Base-by-base conservation (phyloP, 2,113 vertebrate species). In the Charadrius vociferus region DNA sequence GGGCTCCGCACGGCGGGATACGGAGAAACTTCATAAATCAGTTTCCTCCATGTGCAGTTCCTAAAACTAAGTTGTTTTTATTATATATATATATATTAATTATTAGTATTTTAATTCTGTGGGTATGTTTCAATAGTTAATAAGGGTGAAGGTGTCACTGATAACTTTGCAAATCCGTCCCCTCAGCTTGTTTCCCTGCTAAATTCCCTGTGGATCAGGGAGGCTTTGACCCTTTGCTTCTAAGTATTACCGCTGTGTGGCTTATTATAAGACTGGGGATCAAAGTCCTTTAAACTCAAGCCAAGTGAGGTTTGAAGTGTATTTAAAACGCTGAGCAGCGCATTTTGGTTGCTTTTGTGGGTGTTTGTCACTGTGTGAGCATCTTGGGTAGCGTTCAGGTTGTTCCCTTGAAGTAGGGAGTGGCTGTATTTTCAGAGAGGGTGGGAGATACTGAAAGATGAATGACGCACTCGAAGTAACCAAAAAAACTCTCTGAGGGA, bases 21-120 rank as follows among this genome's bases (percentile, higher is more conserved):
- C 9, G 2, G 66, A 29, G 71, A 5, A n/a, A 13, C 37, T 12
- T 15, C 6, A 12, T 27, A 6, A 19, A 2, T 9, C 36, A 0
- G 30, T 12, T 16, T 36, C 14, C 14, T 62, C 24, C 29, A 0
- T 3, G 37, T 34, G 47, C 32, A 0, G 20, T 4, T 43, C 63
- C 53, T 24, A 1, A 12, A 26, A 0, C 29, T 4, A 0, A 11
- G 32, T 6, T 23, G 10, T 2, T 5, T 29, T 7, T 7, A 0
- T 14, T 3, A 0, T 34, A 1, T 5, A 0, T 34, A 1, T 5
- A 0, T 19, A 0, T 9, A 4, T 7, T 23, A 34, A 14, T 30
- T 36, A 5, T 14, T n/a, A 9, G 21, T 21, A 10, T 5, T 55
- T 36, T 10, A 30, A 1, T 4, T 8, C 9, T 1, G 0, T 7